These are phyloP conservation scores for Drosophila seguyi DNA, from an alignment of 1,140 invertebrate species.

Conservation along the genomic window DNA sequence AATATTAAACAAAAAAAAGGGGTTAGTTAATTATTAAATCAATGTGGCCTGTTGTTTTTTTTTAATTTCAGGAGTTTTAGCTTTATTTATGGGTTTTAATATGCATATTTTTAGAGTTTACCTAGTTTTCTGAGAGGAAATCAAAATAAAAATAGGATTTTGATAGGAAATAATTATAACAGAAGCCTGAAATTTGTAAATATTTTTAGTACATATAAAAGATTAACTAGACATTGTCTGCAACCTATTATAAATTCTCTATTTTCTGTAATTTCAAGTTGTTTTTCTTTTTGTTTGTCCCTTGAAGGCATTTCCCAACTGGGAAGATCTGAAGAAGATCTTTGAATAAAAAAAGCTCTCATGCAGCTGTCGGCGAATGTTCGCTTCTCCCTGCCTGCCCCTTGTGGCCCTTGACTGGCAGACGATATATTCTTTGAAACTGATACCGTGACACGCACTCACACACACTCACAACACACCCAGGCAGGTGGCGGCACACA, in stretches of 20 bases:
- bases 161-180: neutral
- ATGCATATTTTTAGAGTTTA: conserved; percentile 10
- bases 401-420: conserved; percentile 49
- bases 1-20: conserved; percentile 12
- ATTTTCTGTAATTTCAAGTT: neutral
- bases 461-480: conserved; percentile 4
- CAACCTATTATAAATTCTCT: neutral
- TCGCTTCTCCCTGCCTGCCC: conserved; percentile 14
- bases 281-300: neutral
- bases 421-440: conserved; percentile 57
- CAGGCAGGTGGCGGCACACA: conserved; percentile 15
- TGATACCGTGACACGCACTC: conserved; percentile 39
- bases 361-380: conserved; percentile 54
- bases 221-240: neutral
- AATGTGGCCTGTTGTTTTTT: neutral
- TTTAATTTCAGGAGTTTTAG: conserved; percentile 10
- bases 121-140: neutral
- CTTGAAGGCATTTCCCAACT: conserved; percentile 15
- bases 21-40: conserved; percentile 9
- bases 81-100: conserved; percentile 16
- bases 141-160: neutral
- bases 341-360: conserved; percentile 25
- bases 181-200: neutral
- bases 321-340: conserved; percentile 19
- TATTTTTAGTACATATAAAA: neutral